Evolutionary conservation across 2,797 vertebrate species (phyloP), one percentile per base, ranked within the genome.

Genomic region (Pseudochaenichthys georgianus): DNA sequence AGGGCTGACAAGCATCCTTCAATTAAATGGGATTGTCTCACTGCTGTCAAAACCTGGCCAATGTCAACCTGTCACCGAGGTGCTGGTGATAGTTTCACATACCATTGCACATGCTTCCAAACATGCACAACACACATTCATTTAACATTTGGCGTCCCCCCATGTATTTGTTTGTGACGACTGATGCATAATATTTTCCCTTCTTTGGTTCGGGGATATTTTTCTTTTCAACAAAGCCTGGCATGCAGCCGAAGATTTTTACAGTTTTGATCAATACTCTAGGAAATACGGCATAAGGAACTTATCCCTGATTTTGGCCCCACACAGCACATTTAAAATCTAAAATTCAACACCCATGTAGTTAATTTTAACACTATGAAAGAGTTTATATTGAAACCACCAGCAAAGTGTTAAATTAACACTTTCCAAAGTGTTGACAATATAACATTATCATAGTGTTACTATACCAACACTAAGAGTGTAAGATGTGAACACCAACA

Each of bases 1-100:
- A 78, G 58, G 48, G 48, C 54, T 89, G 89, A 87, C 78, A 88
- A 81, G 68, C 75, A 75, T 82, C 72, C 67, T 73, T 83, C 82
- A 88, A 82, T 84, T 83, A 79, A 52, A 89, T 58, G 15, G 67
- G 47, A 67, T 85, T 86, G 73, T 75, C 60, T 76, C 54, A 59
- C 59, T 47, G 61, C 88, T 87, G 79, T 89, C 87, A 88, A 85
- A 87, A 68, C 64, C 63, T 34, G 19, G 53, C 58, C 55, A 80
- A 57, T 72, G 50, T 73, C 74, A 83, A 72, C 63, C 61, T 75
- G 68, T 77, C 54, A 2, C 72, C 63, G 47, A 64, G 63, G 38
- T 50, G 61, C 34, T 66, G 38, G 3, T 55, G 31, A 75, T 62
- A 59, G 11, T 47, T 43, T 51, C 28, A 47, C 51, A 17, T 57